Conservation (phyloP, 2,888 invertebrate genomes). For the Nomada hirtipes region DNA sequence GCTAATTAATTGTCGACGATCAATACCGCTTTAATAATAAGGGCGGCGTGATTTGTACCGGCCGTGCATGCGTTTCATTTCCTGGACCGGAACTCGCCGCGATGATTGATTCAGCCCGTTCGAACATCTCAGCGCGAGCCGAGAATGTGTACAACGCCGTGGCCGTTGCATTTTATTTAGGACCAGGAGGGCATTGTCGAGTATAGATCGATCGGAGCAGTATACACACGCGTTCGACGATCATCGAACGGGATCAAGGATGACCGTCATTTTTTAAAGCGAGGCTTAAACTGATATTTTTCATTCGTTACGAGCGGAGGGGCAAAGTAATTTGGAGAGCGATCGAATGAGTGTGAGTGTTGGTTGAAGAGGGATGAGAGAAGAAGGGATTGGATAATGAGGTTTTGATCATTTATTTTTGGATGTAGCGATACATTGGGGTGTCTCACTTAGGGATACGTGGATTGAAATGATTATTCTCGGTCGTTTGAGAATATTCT, state of each 20-base stretch:
- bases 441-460: not conserved
- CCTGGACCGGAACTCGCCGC: slow-evolving; percentile 4
- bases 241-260: not conserved
- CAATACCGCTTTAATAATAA: slow-evolving; percentile 71
- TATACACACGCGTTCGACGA: not conserved
- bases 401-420: not conserved
- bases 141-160: not conserved
- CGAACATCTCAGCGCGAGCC: slow-evolving; percentile 8
- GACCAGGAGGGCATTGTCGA: too few species aligned
- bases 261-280: not conserved
- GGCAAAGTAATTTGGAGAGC: not conserved
- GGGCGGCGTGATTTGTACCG: slow-evolving; percentile 57
- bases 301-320: not conserved
- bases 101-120: slow-evolving; percentile 40
- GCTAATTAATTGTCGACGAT: slow-evolving; percentile 70
- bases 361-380: too few species aligned
- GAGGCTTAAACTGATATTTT: not conserved
- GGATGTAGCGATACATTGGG: not conserved
- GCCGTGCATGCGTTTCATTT: slow-evolving; percentile 28
- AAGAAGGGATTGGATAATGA: too few species aligned
- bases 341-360: not conserved
- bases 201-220: too few species aligned
- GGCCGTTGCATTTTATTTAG: slow-evolving; percentile 2
- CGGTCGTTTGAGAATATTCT: too few species aligned
- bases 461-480: not conserved